phyloP scores from a whole-genome alignment of 2,113 vertebrate genomes.

The Bubo scandiacus region DNA sequence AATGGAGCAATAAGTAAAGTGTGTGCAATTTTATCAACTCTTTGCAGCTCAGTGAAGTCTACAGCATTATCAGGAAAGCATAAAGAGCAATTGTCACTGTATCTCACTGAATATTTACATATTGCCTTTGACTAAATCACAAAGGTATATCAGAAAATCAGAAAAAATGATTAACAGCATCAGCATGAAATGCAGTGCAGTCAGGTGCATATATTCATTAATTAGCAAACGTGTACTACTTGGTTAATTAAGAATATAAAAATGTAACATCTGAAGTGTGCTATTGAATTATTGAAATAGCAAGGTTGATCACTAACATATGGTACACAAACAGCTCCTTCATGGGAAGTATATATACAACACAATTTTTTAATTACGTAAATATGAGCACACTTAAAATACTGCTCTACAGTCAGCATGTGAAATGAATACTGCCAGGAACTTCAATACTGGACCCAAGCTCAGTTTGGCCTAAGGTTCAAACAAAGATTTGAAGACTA shows the following conservation, averaged over 20 bases:
- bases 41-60: not conserved
- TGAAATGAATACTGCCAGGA: not conserved
- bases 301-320: not conserved
- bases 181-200: not conserved
- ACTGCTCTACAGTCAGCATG: not conserved
- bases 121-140: not conserved
- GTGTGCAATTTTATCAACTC: constrained; percentile 44
- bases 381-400: not conserved
- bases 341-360: not conserved
- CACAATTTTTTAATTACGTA: not conserved
- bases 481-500: not conserved
- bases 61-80: constrained; percentile 1
- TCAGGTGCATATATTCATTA: constrained; percentile 16
- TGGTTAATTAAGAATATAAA: constrained; percentile 46
- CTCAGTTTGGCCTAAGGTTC: not conserved
- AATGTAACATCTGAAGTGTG: constrained; percentile 12
- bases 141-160: not conserved
- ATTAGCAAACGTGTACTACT: not conserved
- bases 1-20: constrained; percentile 57
- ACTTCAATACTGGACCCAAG: not conserved
- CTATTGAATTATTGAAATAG: constrained; percentile 36
- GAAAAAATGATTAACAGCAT: not conserved
- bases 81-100: constrained; percentile 6
- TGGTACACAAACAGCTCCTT: constrained; percentile 18
- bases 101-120: not conserved